Base-by-base conservation (phyloP, 2,888 invertebrate genomes). In the Lasioglossum figueresi region DNA sequence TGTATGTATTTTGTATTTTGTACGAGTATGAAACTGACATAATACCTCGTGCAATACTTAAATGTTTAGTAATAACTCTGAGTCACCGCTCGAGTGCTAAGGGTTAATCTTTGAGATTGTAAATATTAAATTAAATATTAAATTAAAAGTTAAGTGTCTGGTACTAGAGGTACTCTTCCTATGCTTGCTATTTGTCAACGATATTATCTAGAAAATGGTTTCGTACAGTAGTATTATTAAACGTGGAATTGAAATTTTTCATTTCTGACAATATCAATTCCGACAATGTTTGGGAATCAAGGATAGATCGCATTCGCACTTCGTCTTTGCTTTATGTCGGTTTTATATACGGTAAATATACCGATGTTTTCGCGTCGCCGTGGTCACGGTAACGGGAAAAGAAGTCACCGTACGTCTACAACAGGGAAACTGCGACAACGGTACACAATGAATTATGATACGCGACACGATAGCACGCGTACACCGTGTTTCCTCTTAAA, bases 361-460 rank as follows among this genome's bases (percentile, higher is more conserved):
- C 31, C 63, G 74, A 80, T 77, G 80, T 80, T 77, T 83, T 83
- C 66, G 63, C 34, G 77, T 43, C n/a, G 19, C 45, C 66, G 77
- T 43, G n/a, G 12, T 6, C 70, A 10, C 31, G 79, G 70, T 85
- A 85, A 85, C 85, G 85, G 85, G 83, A 85, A 85, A 85, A 80
- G 71, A 85, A 70, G 77, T 77, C 48, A 23, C 75, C 34, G 75
- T 80, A 75, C 80, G 56, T 80, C 80, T 75, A 72, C 71, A 56
- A 75, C 75, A 27, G 40, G 84, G 78, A 75, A 75, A 78, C 78
- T n/a, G 74, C 43, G 82, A 74, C 80, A 83, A 83, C 85, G 85
- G 80, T 85, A 78, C 83, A 75, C 75, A 71, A 52, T 85, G 80
- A 85, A 80, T 85, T 85, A 80, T 83, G 77, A 80, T 77, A 40